These are phyloP conservation scores for Bungarus multicinctus DNA, from an alignment of 2,113 vertebrate genomes.

Conservation along the genomic window DNA sequence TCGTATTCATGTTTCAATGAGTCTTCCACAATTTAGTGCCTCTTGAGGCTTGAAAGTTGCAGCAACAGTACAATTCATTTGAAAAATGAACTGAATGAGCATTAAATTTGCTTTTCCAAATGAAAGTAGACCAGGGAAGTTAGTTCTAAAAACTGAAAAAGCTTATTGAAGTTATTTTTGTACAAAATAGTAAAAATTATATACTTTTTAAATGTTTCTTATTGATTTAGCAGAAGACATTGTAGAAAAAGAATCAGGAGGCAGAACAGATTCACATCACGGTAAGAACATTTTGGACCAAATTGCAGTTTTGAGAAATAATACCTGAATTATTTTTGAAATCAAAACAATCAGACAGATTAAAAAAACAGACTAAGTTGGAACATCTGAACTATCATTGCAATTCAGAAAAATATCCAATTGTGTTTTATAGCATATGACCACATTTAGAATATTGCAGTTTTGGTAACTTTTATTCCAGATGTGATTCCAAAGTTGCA, in stretches of 20 bases:
- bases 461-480: conserved; percentile 39
- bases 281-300: conserved; percentile 55
- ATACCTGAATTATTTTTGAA: not conserved
- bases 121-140: not conserved
- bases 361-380: conserved; percentile 28
- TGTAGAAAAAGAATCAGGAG: conserved; percentile 66
- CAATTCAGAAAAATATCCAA: conserved; percentile 22
- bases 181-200: not conserved
- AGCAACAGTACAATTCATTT: not conserved
- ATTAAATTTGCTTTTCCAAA: not conserved
- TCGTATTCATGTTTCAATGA: not conserved
- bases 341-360: not conserved
- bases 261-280: conserved; percentile 58
- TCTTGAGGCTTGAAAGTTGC: not conserved
- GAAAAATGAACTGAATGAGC: not conserved
- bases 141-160: not conserved
- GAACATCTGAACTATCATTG: conserved; percentile 27
- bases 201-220: not conserved
- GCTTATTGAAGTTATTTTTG: not conserved
- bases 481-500: conserved; percentile 27
- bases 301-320: conserved; percentile 19
- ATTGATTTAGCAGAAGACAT: conserved; percentile 65
- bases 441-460: conserved; percentile 22
- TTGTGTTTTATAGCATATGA: not conserved
- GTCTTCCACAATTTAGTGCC: not conserved